phyloP scores from a whole-genome alignment of 1,140 invertebrate genomes.

The Leptoteleia sp. region DNA sequence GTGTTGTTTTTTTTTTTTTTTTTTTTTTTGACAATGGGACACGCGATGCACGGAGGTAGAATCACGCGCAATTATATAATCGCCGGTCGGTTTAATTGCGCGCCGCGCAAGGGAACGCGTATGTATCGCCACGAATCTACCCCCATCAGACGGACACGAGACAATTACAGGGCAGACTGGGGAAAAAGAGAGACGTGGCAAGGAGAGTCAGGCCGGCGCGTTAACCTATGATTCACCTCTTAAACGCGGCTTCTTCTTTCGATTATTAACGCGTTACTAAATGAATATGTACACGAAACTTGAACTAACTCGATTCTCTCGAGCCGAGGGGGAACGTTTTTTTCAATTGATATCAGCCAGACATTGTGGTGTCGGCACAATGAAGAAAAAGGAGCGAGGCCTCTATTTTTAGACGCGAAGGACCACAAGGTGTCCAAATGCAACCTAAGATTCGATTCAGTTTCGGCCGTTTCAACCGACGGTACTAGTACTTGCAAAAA shows the following conservation, averaged over 20 bases:
- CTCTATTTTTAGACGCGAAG: slow-evolving; percentile 33
- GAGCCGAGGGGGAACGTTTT: slow-evolving; percentile 38
- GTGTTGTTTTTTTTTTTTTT: too few species aligned
- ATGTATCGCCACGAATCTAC: slow-evolving; percentile 73
- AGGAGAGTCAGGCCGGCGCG: slow-evolving; percentile 56
- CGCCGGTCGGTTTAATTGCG: slow-evolving; percentile 71
- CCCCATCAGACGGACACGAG: slow-evolving; percentile 57
- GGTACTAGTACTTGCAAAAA: too few species aligned
- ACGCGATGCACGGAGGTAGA: slow-evolving; percentile 58
- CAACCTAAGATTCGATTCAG: slow-evolving; percentile 8
- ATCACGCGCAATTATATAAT: slow-evolving; percentile 72
- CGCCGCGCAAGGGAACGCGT: slow-evolving; percentile 48
- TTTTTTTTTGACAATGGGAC: too few species aligned
- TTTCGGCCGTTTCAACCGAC: not conserved
- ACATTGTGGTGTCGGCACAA: slow-evolving; percentile 27
- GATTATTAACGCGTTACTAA: slow-evolving; percentile 74
- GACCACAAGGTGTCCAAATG: slow-evolving; percentile 27
- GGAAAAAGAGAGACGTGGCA: slow-evolving; percentile 51
- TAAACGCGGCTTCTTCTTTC: slow-evolving; percentile 73
- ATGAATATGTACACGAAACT: slow-evolving; percentile 80
- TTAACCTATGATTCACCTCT: slow-evolving; percentile 79
- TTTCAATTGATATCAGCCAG: slow-evolving; percentile 48
- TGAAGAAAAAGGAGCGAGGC: slow-evolving; percentile 29
- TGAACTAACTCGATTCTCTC: slow-evolving; percentile 75
- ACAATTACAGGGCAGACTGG: slow-evolving; percentile 62